Base-by-base conservation (phyloP, 2,888 invertebrate species). In the Catocala sponsa region DNA sequence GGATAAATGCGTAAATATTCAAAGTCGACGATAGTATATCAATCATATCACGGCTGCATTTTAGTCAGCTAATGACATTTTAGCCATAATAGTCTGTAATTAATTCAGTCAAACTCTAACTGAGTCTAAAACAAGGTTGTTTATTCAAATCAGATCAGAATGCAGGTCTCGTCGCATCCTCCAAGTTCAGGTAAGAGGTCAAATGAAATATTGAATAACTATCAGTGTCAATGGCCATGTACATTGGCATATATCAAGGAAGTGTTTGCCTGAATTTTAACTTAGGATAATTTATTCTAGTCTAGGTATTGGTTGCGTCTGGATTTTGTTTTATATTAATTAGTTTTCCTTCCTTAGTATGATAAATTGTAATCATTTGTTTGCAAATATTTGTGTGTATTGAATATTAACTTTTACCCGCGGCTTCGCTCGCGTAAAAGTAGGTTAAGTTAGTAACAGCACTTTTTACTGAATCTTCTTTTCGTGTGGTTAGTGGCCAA, bases 51-150 rank as follows among this genome's bases (percentile, higher is more conserved):
- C 6, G 5, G 13, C 6, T 1, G 12, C 6, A 12, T 44, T 12
- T 44, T 44, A n/a, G n/a, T 5, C 44, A 44, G 12, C 12, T 46
- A 46, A 46, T 46, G 6, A 46, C 55, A 65, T 49, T 52, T 50
- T 53, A 50, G 47, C 48, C 43, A 58, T 63, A 66, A 70, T 25
- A 61, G 58, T 38, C 9, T 43, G 50, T 59, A 59, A 72, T 71
- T 65, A 71, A 74, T 64, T 65, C 72, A 66, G 44, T 38, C 32
- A 49, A 6, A 33, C 9, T 25, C 15, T 41, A 47, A 56, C 60
- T 47, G 59, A 72, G 52, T 41, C 56, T 63, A 60, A 70, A 72
- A 76, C 70, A 78, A 76, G 78, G 78, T 47, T 60, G 54, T 54
- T 64, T 65, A 55, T 52, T 32, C 47, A 48, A 57, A 59, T 44